Percentiles rank a stretch among this genome's conserved stretches.
phyloP scores from a whole-genome alignment of 2,113 vertebrate genomes.

The Thymallus thymallus region DNA sequence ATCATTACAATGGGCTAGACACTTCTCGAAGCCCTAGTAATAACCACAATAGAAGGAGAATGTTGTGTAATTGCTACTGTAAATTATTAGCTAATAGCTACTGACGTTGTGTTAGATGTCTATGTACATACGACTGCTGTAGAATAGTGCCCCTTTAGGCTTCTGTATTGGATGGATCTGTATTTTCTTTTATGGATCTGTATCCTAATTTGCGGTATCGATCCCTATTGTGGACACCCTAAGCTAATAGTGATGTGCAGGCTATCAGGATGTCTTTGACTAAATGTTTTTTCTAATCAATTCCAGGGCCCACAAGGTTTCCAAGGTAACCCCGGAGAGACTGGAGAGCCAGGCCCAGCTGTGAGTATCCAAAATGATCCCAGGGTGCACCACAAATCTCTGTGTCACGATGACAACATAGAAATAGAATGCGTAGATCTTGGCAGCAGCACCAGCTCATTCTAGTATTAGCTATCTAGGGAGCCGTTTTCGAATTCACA shows the following conservation, averaged over 20 bases:
- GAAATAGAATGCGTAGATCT: not conserved
- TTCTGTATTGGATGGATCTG: too few relatives aligned
- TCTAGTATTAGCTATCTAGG: not conserved
- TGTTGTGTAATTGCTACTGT: not conserved
- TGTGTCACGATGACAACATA: too few relatives aligned
- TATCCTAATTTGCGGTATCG: too few relatives aligned
- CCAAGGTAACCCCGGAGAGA: constrained; percentile 89
- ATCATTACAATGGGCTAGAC: not conserved
- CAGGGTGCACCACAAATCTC: constrained; percentile 9
- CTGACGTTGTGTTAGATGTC: too few relatives aligned
- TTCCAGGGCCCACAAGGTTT: constrained; percentile 94
- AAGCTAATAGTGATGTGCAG: too few relatives aligned
- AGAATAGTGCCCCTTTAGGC: too few relatives aligned
- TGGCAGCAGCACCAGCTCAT: not conserved
- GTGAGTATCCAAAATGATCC: constrained; percentile 73
- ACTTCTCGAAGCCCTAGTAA: not conserved
- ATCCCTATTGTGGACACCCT: too few relatives aligned
- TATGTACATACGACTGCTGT: too few relatives aligned
- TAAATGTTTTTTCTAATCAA: not conserved
- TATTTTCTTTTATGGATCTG: too few relatives aligned
- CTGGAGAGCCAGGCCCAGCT: constrained; percentile 86
- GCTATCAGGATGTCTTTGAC: too few relatives aligned
- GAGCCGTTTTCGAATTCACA: not conserved
- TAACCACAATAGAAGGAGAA: not conserved
- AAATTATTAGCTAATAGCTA: not conserved